Percentiles rank a stretch among this genome's conserved stretches.
Evolutionary conservation across 2,888 invertebrate genomes (phyloP).

Genomic region (Rhimphoctona megacephalus): DNA sequence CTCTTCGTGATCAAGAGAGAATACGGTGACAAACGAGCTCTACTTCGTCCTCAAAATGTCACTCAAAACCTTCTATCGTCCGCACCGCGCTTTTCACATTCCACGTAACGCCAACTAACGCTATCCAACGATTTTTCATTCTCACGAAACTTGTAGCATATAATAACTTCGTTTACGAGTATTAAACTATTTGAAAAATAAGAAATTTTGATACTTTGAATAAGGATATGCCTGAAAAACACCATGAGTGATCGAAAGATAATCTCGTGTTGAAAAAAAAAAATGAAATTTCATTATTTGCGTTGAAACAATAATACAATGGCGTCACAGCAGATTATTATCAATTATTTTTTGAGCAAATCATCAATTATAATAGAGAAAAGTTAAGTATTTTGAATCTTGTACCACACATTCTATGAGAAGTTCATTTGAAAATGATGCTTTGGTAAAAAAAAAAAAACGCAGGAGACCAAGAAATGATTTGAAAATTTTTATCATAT

Average conservation of each 20-base stretch:
- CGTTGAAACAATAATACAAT: neutral
- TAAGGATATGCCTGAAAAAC: neutral
- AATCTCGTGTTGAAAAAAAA: neutral
- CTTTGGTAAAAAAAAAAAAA: neutral
- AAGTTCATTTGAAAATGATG: neutral
- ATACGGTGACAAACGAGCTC: constrained; percentile 82
- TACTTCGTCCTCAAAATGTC: constrained; percentile 82
- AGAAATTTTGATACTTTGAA: neutral
- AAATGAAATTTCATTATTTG: neutral
- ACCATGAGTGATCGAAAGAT: neutral
- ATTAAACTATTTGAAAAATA: neutral
- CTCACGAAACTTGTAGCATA: constrained; percentile 8
- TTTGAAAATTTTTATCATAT: neutral
- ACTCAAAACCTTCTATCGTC: constrained; percentile 79
- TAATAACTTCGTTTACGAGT: neutral
- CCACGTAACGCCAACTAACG: constrained; percentile 47
- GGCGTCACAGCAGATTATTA: neutral
- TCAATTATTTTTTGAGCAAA: neutral
- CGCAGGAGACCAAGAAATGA: neutral
- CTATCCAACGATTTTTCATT: constrained; percentile 54
- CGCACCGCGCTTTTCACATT: constrained; percentile 76
- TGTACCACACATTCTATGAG: neutral
- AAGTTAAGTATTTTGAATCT: neutral
- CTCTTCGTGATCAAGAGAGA: constrained; percentile 52
- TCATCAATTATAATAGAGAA: neutral